Conservation (phyloP, 2,113 vertebrate species). For the Melanostigma gelatinosum region DNA sequence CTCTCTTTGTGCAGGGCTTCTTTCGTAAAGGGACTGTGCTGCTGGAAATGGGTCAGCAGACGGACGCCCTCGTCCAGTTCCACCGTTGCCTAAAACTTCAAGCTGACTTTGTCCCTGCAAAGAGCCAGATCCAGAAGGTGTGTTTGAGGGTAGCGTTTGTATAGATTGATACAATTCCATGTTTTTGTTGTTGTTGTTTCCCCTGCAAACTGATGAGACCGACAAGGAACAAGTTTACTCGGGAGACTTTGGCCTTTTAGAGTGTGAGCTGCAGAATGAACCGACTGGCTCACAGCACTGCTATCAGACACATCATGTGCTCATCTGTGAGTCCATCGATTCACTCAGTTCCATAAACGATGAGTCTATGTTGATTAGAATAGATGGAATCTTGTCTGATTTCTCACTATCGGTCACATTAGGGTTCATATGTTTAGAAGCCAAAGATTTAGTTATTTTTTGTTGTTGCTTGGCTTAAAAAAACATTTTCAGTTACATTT, state of each 20-base stretch:
- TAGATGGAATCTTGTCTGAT: background rate
- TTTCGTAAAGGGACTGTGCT: slow-evolving; percentile 89
- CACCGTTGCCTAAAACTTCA: slow-evolving; percentile 86
- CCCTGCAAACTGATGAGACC: background rate
- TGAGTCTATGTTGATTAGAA: background rate
- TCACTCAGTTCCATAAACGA: background rate
- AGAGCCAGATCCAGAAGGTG: slow-evolving; percentile 84
- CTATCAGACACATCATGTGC: background rate
- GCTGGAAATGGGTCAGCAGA: slow-evolving; percentile 85
- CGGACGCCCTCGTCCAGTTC: slow-evolving; percentile 84
- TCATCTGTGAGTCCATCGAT: background rate
- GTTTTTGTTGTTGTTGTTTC: background rate
- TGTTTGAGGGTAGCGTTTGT: background rate
- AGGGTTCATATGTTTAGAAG: background rate
- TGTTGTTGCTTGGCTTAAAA: no score
- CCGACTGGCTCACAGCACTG: background rate
- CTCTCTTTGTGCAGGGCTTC: slow-evolving; percentile 80
- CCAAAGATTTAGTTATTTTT: background rate
- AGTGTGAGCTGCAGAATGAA: background rate
- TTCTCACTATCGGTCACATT: background rate
- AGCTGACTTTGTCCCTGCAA: slow-evolving; percentile 81
- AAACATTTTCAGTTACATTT: background rate
- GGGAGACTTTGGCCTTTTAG: background rate
- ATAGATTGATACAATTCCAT: background rate
- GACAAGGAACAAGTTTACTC: background rate